Conservation (phyloP, 2,113 vertebrate species). For the Ramphastos sulfuratus region DNA sequence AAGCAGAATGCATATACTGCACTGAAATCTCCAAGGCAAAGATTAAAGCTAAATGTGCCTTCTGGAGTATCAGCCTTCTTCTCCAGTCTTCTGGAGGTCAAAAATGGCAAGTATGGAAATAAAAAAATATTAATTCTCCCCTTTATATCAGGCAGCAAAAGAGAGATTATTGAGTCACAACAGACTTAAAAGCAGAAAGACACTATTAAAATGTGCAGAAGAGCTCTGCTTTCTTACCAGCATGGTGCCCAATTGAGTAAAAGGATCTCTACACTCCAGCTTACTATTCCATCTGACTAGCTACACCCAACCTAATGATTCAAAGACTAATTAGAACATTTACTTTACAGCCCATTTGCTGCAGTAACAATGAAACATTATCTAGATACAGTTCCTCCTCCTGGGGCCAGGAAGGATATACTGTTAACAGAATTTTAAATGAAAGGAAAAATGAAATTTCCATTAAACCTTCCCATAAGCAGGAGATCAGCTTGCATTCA, state of each 20-base stretch:
- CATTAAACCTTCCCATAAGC: slow-evolving; percentile 13
- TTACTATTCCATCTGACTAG: not conserved
- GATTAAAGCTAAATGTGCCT: not conserved
- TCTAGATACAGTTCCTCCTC: not conserved
- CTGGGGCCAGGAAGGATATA: slow-evolving; percentile 11
- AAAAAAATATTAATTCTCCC: not conserved
- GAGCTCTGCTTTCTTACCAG: not conserved
- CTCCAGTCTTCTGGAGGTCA: not conserved
- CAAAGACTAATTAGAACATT: slow-evolving; percentile 56
- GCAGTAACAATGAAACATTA: slow-evolving; percentile 48
- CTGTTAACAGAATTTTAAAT: slow-evolving; percentile 46
- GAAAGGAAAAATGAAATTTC: slow-evolving; percentile 31
- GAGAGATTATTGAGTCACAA: not conserved
- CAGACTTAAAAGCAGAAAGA: not conserved
- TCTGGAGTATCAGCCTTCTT: not conserved
- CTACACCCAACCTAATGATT: slow-evolving; percentile 22
- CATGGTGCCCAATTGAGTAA: not conserved
- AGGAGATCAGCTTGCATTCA: not conserved
- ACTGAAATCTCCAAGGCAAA: not conserved
- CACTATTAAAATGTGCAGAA: not conserved
- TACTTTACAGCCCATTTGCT: slow-evolving; percentile 61
- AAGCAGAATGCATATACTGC: not conserved
- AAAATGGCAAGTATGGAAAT: not conserved
- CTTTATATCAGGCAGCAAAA: not conserved
- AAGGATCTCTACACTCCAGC: not conserved